Conservation (phyloP, 2,113 vertebrate species). For the Romanogobio albipinnatus region DNA sequence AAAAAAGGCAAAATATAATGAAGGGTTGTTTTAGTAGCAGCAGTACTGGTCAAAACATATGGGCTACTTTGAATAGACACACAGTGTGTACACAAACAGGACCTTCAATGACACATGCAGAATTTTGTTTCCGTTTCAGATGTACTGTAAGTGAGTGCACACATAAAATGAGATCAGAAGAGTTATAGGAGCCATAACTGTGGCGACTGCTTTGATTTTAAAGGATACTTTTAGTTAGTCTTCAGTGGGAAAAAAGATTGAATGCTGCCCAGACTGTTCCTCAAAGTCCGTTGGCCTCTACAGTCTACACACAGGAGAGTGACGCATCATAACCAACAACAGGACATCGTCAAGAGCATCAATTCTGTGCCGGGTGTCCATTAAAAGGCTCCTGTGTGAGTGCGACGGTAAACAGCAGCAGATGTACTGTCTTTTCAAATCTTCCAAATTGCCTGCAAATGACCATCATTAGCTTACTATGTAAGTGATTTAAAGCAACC, state of each 20-base stretch:
- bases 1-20: neutral
- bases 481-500: conserved; percentile 31
- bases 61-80: neutral
- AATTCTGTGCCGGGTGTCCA: neutral
- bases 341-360: conserved; percentile 2
- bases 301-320: neutral
- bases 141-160: neutral
- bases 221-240: neutral
- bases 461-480: conserved; percentile 26
- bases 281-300: neutral
- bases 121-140: neutral
- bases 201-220: neutral
- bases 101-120: neutral
- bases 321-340: neutral
- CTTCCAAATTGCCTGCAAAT: conserved; percentile 28
- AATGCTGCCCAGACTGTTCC: neutral
- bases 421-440: conserved; percentile 12
- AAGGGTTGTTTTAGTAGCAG: neutral
- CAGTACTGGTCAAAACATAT: neutral
- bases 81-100: neutral
- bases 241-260: neutral
- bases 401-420: conserved; percentile 30
- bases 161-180: neutral
- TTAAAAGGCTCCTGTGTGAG: conserved; percentile 8
- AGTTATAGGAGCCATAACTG: neutral